Conservation (phyloP, 2,888 invertebrate species). For the Andrena dorsata region DNA sequence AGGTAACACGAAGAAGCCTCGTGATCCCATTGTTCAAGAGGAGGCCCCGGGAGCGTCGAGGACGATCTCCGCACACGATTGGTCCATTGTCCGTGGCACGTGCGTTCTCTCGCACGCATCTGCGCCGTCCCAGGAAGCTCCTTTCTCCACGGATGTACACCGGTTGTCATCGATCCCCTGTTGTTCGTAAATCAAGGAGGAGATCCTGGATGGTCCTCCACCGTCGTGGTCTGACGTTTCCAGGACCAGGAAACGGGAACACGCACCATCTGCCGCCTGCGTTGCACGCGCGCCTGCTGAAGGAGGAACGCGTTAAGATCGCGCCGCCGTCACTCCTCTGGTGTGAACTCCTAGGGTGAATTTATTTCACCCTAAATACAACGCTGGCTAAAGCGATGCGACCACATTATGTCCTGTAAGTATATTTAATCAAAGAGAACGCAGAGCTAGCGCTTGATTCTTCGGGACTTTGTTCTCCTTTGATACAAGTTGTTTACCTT, state of each 20-base stretch:
- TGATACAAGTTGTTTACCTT: not conserved
- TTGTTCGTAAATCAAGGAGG: constrained; percentile 61
- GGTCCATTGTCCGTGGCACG: constrained; percentile 69
- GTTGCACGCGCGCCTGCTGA: not conserved
- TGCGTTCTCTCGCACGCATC: constrained; percentile 55
- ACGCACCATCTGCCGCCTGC: constrained; percentile 51
- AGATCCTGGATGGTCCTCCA: not conserved
- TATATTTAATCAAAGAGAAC: no score
- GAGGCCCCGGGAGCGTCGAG: constrained; percentile 29
- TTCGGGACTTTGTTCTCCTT: no score
- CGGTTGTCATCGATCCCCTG: constrained; percentile 66
- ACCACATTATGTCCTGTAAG: no score
- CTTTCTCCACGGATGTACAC: constrained; percentile 58
- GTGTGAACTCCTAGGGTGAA: no score
- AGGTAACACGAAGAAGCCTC: constrained; percentile 8
- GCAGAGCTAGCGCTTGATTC: no score
- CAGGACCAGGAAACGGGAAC: constrained; percentile 20
- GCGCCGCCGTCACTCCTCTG: not conserved
- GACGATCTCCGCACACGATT: constrained; percentile 43
- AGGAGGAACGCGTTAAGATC: not conserved
- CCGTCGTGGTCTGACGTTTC: not conserved
- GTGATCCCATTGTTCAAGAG: constrained; percentile 35
- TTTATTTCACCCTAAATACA: not conserved
- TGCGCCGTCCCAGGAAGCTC: constrained; percentile 56
- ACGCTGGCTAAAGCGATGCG: not conserved